Evolutionary conservation across 1,140 invertebrate genomes (phyloP).

Genomic region (Drosophila auraria): DNA sequence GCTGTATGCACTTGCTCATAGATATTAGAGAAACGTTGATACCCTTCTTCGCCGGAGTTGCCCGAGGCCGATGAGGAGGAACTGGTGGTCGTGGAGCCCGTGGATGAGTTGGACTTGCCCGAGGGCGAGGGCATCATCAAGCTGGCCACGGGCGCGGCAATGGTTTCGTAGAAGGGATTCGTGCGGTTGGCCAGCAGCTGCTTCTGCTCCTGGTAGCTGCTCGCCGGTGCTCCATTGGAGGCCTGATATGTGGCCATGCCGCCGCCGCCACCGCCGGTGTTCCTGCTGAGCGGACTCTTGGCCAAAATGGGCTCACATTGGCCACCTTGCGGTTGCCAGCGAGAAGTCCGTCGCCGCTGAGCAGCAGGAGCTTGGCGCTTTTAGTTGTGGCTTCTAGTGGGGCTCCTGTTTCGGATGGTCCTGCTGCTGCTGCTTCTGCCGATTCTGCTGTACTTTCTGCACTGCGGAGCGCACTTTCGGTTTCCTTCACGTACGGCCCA

Average conservation of each 20-base stretch:
- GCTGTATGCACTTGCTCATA: constrained; percentile 78
- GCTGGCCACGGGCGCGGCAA: constrained; percentile 32
- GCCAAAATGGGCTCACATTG: constrained; percentile 80
- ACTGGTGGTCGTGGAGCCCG: constrained; percentile 78
- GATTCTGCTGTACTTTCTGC: constrained; percentile 74
- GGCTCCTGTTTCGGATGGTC: constrained; percentile 9
- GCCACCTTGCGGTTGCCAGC: constrained; percentile 76
- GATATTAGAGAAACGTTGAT: constrained; percentile 85
- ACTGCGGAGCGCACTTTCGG: constrained; percentile 84
- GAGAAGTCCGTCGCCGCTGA: constrained; percentile 56
- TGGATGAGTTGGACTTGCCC: constrained; percentile 80
- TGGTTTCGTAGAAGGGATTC: constrained; percentile 79
- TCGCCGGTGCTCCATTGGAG: constrained; percentile 4
- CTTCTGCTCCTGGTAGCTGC: constrained; percentile 72
- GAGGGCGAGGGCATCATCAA: constrained; percentile 82
- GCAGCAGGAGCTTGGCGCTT: constrained; percentile 69
- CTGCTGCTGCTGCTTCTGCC: constrained; percentile 27
- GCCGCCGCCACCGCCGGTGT: constrained; percentile 15
- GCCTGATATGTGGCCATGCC: constrained; percentile 53
- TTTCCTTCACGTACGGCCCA: constrained; percentile 91
- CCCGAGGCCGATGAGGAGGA: constrained; percentile 70
- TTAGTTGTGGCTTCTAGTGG: constrained; percentile 32
- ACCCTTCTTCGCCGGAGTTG: constrained; percentile 80
- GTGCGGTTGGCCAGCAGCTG: constrained; percentile 76
- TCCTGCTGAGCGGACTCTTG: constrained; percentile 65